Base-by-base conservation (phyloP, 2,797 vertebrate species). In the Enteromius trimaculatus region DNA sequence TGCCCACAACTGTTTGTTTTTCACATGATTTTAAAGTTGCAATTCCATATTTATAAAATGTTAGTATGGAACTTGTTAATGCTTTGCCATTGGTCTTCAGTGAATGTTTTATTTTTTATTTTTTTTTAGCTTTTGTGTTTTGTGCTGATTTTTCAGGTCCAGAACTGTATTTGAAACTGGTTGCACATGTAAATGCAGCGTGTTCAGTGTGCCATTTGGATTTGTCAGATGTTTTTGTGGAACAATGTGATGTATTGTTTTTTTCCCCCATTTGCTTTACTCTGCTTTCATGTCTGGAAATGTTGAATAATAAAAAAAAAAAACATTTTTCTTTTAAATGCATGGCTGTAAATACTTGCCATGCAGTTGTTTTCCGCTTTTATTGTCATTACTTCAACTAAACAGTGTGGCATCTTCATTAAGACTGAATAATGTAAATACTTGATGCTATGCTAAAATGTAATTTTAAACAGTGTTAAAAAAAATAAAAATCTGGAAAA, bases 11-110 rank as follows among this genome's bases (percentile, higher is more conserved):
- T n/a, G 4, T 94, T 95, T 94, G 95, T 94, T 95, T 95, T 95
- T 95, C 94, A 95, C 94, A 93, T 93, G 93, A 93, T 96, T 96
- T 96, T 96, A 95, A 88, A 94, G 94, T 95, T 95, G 94, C 93
- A 95, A 95, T 95, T 96, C 95, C 95, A 93, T 96, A 95, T 96
- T 95, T 95, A 95, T 95, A 95, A 70, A 44, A 58, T 26, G 37
- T 85, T 86, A 77, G 79, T 86, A 87, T 84, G 85, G 77, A 75
- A 85, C 23, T 81, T 19, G 47, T 79, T 64, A 76, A 58, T 60
- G 80, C 71, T 81, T 77, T 79, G 81, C 47, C 21, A 26, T 66
- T 86, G 79, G 89, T 85, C 31, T 26, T 86, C 16, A 84, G 71
- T 88, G 53, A 79, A 64, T 19, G 72, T 82, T 83, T 82, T 83